Percentiles rank a stretch among this genome's conserved stretches.
Evolutionary conservation across 2,888 invertebrate species (phyloP).

Genomic region (Leptinotarsa peninsularis): DNA sequence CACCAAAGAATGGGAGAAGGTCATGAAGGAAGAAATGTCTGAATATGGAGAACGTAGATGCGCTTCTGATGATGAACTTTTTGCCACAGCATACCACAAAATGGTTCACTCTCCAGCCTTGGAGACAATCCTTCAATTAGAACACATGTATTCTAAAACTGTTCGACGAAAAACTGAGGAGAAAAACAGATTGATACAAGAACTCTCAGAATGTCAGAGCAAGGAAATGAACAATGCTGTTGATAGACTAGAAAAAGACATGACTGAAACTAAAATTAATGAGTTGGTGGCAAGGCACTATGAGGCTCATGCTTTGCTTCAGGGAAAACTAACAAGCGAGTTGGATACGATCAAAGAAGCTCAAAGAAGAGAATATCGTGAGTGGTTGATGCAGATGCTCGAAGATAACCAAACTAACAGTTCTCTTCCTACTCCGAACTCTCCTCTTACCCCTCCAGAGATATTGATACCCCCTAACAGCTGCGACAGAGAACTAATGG

Average conservation of each 20-base stretch:
- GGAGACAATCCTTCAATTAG: constrained; percentile 88
- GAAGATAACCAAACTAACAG: constrained; percentile 76
- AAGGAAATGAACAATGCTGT: constrained; percentile 91
- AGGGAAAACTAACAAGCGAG: constrained; percentile 87
- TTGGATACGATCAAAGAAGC: constrained; percentile 86
- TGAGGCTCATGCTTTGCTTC: constrained; percentile 84
- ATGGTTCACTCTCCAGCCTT: constrained; percentile 76
- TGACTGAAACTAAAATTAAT: constrained; percentile 88
- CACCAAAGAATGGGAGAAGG: constrained; percentile 83
- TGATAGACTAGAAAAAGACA: constrained; percentile 79
- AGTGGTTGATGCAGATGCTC: constrained; percentile 88
- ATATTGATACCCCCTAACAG: constrained; percentile 43
- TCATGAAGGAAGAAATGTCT: constrained; percentile 83
- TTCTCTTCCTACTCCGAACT: constrained; percentile 69
- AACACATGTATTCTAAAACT: constrained; percentile 86
- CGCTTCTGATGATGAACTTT: constrained; percentile 86
- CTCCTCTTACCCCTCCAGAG: constrained; percentile 64
- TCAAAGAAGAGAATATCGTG: constrained; percentile 87
- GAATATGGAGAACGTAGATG: constrained; percentile 86
- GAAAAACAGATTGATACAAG: constrained; percentile 79
- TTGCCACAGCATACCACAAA: constrained; percentile 86
- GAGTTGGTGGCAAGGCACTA: constrained; percentile 84
- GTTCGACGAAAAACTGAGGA: constrained; percentile 79
- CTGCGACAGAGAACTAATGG: constrained; percentile 46
- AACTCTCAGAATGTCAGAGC: constrained; percentile 80